phyloP scores from a whole-genome alignment of 2,888 invertebrate species.

The Ethmia dodecea region DNA sequence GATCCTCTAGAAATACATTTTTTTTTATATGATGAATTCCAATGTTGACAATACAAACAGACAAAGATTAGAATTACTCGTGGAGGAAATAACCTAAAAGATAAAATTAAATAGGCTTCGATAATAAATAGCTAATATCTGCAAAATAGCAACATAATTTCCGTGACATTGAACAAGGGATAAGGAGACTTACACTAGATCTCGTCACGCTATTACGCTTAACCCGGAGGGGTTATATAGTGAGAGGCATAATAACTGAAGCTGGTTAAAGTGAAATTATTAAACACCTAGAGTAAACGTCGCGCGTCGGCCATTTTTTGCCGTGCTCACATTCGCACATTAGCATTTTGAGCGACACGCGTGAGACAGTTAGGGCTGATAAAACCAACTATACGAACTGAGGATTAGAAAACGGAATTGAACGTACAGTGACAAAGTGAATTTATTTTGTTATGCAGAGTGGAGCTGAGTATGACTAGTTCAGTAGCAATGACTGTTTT shows the following conservation, averaged over 20 bases:
- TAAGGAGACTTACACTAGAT: constrained; percentile 6
- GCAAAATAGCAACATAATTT: constrained; percentile 4
- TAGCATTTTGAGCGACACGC: constrained; percentile 43
- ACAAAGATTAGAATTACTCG: no score
- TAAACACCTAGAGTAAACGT: constrained; percentile 42
- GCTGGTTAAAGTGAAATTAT: constrained; percentile 44
- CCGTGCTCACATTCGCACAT: constrained; percentile 46
- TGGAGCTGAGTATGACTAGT: no score
- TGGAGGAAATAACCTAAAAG: no score
- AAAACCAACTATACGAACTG: not conserved
- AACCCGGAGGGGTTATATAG: constrained; percentile 1
- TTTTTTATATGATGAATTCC: no score
- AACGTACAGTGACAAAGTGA: no score
- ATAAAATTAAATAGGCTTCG: no score
- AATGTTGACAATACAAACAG: no score
- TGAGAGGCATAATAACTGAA: constrained; percentile 4
- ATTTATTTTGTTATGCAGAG: no score
- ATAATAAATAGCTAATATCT: no score
- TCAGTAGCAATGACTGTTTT: not conserved
- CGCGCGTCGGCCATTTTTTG: constrained; percentile 47
- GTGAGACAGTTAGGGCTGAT: constrained; percentile 10
- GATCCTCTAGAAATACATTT: no score
- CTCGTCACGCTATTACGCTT: constrained; percentile 8
- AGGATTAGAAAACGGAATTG: not conserved
- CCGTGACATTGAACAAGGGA: constrained; percentile 6